phyloP scores from a whole-genome alignment of 2,797 vertebrate species.

The Tragelaphus oryx region DNA sequence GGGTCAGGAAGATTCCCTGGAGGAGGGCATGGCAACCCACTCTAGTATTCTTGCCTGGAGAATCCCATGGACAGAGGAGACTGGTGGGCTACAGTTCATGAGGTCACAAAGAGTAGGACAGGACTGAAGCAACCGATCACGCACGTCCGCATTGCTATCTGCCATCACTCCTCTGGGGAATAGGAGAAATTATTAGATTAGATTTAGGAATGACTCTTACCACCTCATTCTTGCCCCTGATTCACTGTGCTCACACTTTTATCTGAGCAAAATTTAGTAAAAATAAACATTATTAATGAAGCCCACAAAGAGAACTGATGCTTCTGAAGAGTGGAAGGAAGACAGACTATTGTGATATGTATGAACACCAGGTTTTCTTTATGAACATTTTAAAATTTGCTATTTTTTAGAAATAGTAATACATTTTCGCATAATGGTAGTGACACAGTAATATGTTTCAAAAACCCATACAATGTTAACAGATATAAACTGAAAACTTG shows the following conservation, averaged over 20 bases:
- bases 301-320: not conserved
- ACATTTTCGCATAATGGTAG: not conserved
- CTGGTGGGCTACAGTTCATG: not conserved
- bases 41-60: not conserved
- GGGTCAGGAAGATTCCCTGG: not conserved
- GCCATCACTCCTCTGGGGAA: not conserved
- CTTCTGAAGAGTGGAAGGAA: not conserved
- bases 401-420: not conserved
- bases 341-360: not conserved
- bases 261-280: not conserved
- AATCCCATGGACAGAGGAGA: not conserved
- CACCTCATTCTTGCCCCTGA: not conserved
- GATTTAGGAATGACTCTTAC: not conserved
- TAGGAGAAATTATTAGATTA: not conserved
- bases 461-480: slow-evolving; percentile 1
- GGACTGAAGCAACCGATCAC: not conserved
- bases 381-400: not conserved
- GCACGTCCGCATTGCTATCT: fast-evolving
- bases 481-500: not conserved
- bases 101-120: not conserved
- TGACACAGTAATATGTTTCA: not conserved
- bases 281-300: not conserved
- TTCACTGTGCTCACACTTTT: not conserved
- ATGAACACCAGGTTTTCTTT: not conserved
- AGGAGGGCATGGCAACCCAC: not conserved